phyloP scores from a whole-genome alignment of 2,888 invertebrate genomes.

The Odontothrips loti region DNA sequence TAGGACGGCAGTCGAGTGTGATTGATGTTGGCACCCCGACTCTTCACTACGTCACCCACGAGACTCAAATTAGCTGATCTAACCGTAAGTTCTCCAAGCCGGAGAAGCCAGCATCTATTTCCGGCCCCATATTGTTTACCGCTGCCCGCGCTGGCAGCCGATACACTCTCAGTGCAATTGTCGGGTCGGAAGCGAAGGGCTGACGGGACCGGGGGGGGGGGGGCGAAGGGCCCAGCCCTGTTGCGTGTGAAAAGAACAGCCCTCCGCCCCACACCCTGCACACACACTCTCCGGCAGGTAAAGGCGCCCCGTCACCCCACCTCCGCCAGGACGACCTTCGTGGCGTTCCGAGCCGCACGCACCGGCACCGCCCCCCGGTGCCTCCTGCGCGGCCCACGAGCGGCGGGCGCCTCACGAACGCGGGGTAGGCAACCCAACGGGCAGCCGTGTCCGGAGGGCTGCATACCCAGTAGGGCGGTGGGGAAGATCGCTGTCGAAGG shows the following conservation, averaged over 20 bases:
- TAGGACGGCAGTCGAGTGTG: too few relatives aligned
- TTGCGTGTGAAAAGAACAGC: slow-evolving; percentile 14
- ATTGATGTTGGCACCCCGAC: too few relatives aligned
- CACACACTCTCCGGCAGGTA: too few relatives aligned
- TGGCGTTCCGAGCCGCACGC: not conserved
- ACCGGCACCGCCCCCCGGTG: not conserved
- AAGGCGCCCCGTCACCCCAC: not conserved
- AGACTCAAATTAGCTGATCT: too few relatives aligned
- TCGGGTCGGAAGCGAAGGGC: too few relatives aligned
- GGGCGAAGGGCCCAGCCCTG: not conserved
- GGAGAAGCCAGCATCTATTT: not conserved
- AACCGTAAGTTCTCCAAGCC: too few relatives aligned
- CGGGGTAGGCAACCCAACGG: not conserved
- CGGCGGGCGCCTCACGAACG: not conserved
- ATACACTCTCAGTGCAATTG: not conserved
- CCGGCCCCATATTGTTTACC: not conserved
- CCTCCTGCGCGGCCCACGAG: not conserved
- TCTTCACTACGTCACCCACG: too few relatives aligned
- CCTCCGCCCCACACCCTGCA: not conserved
- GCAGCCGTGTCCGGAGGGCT: not conserved
- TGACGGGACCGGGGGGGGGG: not conserved
- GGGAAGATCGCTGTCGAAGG: too few relatives aligned
- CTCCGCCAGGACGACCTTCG: not conserved
- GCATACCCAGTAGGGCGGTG: not conserved
- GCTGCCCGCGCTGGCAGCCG: not conserved